A percentile compares a stretch with the other conserved stretches of the same genome.
phyloP scores from a whole-genome alignment of 1,140 invertebrate species.

The Zaprionus taronus region DNA sequence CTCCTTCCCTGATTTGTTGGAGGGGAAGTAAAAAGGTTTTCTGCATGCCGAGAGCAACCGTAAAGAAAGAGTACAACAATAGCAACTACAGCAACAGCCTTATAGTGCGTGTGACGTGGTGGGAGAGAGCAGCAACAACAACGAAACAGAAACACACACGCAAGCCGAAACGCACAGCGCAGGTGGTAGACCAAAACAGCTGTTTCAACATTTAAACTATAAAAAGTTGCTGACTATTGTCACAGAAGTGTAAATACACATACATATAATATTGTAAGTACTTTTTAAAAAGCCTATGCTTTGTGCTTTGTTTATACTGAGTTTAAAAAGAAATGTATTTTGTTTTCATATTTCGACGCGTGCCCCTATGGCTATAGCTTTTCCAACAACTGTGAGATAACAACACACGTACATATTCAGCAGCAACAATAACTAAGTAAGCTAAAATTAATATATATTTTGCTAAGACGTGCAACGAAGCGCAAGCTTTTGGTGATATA shows the following conservation, averaged over 20 bases:
- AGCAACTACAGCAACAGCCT: conserved; percentile 30
- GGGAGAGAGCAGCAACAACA: conserved; percentile 41
- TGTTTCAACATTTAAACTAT: conserved; percentile 71
- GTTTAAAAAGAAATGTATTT: conserved; percentile 56
- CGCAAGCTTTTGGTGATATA: conserved; percentile 48
- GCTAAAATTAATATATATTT: conserved; percentile 60
- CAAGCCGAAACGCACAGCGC: conserved; percentile 34
- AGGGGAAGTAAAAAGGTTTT: conserved; percentile 48
- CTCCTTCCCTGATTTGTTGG: conserved; percentile 42
- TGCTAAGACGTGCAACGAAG: conserved; percentile 68
- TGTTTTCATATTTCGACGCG: conserved; percentile 50
- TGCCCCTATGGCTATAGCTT: conserved; percentile 42
- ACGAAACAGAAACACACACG: conserved; percentile 8
- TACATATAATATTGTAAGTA: conserved; percentile 55
- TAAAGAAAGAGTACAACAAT: conserved; percentile 39
- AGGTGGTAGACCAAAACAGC: conserved; percentile 71
- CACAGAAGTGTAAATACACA: conserved; percentile 34
- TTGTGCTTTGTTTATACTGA: conserved; percentile 50
- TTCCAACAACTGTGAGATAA: conserved; percentile 50
- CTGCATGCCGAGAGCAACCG: conserved; percentile 19
- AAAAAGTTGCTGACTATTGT: conserved; percentile 41
- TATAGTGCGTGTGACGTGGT: conserved; percentile 66
- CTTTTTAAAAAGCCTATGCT: conserved; percentile 38
- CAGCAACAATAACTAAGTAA: conserved; percentile 48
- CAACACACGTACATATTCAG: conserved; percentile 35